Evolutionary conservation across 2,113 vertebrate species (phyloP), one percentile per base, ranked within the genome.

Genomic region (Donacobius atricapilla): DNA sequence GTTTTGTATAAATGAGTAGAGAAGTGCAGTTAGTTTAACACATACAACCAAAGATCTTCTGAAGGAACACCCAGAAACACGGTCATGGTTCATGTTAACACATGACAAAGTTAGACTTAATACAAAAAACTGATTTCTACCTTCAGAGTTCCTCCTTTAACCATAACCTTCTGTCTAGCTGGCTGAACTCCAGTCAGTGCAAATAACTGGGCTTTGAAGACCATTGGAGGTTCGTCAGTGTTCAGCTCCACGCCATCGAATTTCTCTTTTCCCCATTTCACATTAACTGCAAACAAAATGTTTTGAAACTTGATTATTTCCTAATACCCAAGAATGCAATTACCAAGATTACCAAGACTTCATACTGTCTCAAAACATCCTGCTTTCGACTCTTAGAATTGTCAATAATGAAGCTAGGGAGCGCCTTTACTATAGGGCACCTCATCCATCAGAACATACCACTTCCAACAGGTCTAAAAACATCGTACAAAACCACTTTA

Each of bases 211-310:
- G 99, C 99, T 97, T 99, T 99, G 98, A 99, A 99, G 47, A 99
- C 99, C 99, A 99, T 99, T 13, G 99, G 99, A 51, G 99, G 99
- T 50, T 99, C 99, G 18, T 99, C 99, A 1, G 99, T 99, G 98
- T 99, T 99, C 94, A 99, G 97, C 95, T 99, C 99, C 75, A 99
- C 98, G 3, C 98, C 99, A 95, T 99, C 99, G 17, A 99, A 99
- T 97, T 99, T 99, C 98, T 99, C 99, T 98, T 99, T 99, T 93
- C 99, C 99, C 99, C 99, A 99, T 97, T 99, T 99, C 97, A 99
- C 99, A 51, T 99, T 99, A 73, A 99, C 99, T 99, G 97, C 47
- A 94, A 97, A 89, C 44, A 89, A 90, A 95, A 78, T 2, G 23
- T 83, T 83, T 80, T 53, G 48, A 78, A 97, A 94, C 12, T 11